Evolutionary conservation across 2,113 vertebrate genomes (phyloP).

Genomic region (Empidonax alnorum): DNA sequence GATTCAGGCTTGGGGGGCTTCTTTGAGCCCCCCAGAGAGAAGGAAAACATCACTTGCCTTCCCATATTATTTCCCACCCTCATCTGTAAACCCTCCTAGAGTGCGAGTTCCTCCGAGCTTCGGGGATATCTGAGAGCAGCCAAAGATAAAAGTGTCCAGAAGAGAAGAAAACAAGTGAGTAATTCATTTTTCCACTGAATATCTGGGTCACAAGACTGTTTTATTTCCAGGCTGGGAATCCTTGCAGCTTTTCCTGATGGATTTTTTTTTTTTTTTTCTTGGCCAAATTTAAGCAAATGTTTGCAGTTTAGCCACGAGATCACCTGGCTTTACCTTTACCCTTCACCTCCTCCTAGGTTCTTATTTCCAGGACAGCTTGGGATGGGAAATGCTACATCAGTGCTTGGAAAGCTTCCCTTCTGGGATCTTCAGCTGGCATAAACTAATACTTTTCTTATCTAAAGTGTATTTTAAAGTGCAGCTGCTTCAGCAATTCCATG

Average conservation of each 20-base stretch:
- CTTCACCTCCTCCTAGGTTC: not conserved
- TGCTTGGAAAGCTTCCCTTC: not conserved
- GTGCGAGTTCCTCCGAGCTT: not conserved
- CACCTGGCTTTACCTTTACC: not conserved
- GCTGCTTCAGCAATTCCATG: not conserved
- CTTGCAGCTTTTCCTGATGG: not conserved
- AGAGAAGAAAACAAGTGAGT: slow-evolving; percentile 53
- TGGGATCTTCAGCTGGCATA: not conserved
- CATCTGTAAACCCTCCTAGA: not conserved
- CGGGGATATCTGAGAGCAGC: not conserved
- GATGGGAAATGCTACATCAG: not conserved
- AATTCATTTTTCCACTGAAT: slow-evolving; percentile 38
- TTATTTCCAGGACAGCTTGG: not conserved
- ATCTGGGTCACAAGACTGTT: not conserved
- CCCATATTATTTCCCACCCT: not conserved
- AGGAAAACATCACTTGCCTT: not conserved
- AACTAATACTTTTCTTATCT: not conserved
- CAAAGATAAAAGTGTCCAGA: not conserved
- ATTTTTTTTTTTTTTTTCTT: not conserved
- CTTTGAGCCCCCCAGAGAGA: not conserved
- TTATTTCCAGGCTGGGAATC: not conserved
- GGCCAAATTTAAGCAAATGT: not conserved
- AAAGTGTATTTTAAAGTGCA: not conserved
- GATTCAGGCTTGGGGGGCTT: not conserved
- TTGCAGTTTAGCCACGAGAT: not conserved